A percentile compares a stretch with the other conserved stretches of the same genome.
phyloP scores from a whole-genome alignment of 2,113 vertebrate genomes.

The Psephotus haematonotus region DNA sequence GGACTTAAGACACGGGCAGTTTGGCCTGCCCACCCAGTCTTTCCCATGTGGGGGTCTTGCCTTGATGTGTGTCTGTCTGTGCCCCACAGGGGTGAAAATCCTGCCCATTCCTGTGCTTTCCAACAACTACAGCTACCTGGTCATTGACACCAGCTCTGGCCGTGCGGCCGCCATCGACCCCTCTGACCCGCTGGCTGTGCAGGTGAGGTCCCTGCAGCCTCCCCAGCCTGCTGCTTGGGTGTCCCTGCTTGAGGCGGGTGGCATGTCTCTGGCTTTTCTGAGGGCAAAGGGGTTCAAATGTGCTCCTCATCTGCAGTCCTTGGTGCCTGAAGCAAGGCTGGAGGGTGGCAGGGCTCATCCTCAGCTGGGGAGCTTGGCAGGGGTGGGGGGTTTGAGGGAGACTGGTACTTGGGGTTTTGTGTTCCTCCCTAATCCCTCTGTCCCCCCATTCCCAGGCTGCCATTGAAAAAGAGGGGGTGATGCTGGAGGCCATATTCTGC shows the following conservation, averaged over 20 bases:
- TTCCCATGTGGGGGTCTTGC: rapidly evolving
- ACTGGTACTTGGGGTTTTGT: background rate
- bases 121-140: constrained; percentile 97
- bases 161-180: constrained; percentile 88
- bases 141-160: constrained; percentile 86
- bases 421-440: background rate
- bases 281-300: background rate
- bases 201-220: constrained; percentile 74
- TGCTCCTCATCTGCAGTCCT: background rate
- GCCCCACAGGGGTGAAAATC: constrained; percentile 87
- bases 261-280: background rate
- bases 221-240: rapidly evolving
- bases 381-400: background rate
- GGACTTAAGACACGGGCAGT: background rate
- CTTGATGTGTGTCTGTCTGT: background rate
- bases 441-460: constrained; percentile 72
- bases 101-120: constrained; percentile 91
- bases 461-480: constrained; percentile 86
- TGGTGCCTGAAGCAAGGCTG: background rate
- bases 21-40: background rate
- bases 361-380: rapidly evolving
- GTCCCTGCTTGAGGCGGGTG: background rate
- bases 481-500: constrained; percentile 91
- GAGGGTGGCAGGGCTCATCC: background rate
- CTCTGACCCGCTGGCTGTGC: constrained; percentile 88